These are phyloP conservation scores for Ammodytes marinus DNA, from an alignment of 2,113 vertebrate genomes.

Conservation along the genomic window DNA sequence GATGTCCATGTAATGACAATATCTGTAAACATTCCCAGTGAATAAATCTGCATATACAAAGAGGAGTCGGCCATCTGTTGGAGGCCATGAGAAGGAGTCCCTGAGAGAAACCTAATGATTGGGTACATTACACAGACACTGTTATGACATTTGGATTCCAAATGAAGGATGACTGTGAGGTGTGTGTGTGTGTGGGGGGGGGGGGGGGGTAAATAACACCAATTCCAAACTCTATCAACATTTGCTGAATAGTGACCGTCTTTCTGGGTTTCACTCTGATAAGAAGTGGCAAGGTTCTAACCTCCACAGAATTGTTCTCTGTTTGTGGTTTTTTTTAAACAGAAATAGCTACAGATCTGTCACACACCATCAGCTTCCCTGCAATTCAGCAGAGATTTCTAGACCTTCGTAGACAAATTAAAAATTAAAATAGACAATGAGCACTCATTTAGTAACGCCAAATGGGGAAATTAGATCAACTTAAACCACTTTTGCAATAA, in stretches of 20 bases:
- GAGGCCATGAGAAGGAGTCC: conserved; percentile 49
- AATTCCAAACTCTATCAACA: conserved; percentile 55
- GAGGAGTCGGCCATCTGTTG: conserved; percentile 75
- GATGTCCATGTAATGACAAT: conserved; percentile 65
- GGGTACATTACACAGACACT: conserved; percentile 71
- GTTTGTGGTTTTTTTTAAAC: conserved; percentile 76
- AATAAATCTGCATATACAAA: conserved; percentile 76
- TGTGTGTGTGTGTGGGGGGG: too few species aligned
- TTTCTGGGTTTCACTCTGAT: conserved; percentile 67
- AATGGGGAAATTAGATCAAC: conserved; percentile 57
- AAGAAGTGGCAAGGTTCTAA: conserved; percentile 73
- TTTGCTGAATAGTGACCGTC: conserved; percentile 57
- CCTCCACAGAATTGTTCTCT: conserved; percentile 61
- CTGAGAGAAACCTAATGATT: conserved; percentile 71
- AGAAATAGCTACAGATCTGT: conserved; percentile 79
- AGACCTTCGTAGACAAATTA: conserved; percentile 50
- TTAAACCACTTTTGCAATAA: conserved; percentile 51
- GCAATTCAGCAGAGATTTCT: conserved; percentile 40
- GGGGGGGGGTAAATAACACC: conserved; percentile 41
- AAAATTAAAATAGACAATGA: conserved; percentile 55
- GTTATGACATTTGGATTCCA: conserved; percentile 74
- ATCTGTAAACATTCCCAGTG: conserved; percentile 70
- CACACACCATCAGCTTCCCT: conserved; percentile 76
- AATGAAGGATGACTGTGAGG: conserved; percentile 35
- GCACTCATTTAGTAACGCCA: conserved; percentile 56